Evolutionary conservation across 2,797 vertebrate species (phyloP).

Genomic region (Heteromormyrus szaboi): DNA sequence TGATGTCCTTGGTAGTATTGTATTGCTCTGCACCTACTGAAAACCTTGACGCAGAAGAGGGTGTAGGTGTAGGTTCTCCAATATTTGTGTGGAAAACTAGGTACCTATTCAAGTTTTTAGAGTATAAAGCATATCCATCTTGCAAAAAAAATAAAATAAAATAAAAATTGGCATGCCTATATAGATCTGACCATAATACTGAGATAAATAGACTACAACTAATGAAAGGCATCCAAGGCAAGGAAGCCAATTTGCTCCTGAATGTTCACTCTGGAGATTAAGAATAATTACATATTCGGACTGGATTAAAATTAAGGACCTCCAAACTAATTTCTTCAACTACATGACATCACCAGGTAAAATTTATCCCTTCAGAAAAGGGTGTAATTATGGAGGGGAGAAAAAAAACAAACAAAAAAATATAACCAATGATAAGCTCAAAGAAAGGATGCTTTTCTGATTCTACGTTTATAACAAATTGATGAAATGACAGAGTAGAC

Average conservation of each 20-base stretch:
- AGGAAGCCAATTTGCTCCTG: not conserved
- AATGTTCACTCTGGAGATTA: not conserved
- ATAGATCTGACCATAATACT: not conserved
- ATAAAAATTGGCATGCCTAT: not conserved
- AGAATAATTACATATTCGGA: not conserved
- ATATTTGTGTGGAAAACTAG: not conserved
- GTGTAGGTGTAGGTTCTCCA: not conserved
- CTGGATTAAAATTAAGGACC: not conserved
- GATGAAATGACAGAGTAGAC: not conserved
- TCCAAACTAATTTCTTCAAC: not conserved
- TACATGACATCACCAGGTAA: not conserved
- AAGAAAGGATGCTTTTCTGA: not conserved
- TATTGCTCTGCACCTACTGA: not conserved
- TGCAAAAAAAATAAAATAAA: not conserved
- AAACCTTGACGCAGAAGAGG: not conserved
- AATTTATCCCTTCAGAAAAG: not conserved
- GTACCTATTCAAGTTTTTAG: not conserved
- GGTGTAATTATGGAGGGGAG: not conserved
- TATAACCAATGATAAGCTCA: not conserved
- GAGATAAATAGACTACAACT: not conserved
- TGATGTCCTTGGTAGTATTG: not conserved
- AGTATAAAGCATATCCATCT: not conserved
- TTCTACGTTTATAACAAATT: not conserved
- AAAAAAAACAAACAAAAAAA: not conserved
- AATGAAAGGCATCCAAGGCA: not conserved